Evolutionary conservation across 1,140 invertebrate species (phyloP), one percentile per base, ranked within the genome.

Genomic region (Calosoma granatense): DNA sequence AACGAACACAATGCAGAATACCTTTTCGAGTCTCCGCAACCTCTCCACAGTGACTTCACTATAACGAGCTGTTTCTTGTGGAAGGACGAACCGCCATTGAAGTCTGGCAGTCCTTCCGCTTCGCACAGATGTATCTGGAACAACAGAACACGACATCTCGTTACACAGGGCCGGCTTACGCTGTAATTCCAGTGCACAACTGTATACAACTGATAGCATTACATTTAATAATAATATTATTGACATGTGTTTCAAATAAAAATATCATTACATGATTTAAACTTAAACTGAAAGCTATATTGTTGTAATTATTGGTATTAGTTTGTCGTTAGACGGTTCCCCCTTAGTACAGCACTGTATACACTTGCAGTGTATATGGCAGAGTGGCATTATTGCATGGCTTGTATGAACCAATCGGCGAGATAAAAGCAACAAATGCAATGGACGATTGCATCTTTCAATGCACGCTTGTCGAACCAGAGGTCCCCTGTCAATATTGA

Each of bases 111-210:
- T 22, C 82, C 82, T 64, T 87, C 83, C 15, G 85, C 84, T 68
- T 87, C 85, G 67, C 86, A 88, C 1, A 88, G 65, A 67, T 88
- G 84, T 6, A 87, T 78, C 85, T 87, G 65, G 51, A 71, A 70
- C 57, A 63, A 57, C 62, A 36, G n/a, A n/a, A n/a, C n/a, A n/a
- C n/a, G n/a, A n/a, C n/a, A n/a, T n/a, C n/a, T n/a, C n/a, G n/a
- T n/a, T n/a, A n/a, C n/a, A n/a, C n/a, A n/a, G n/a, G n/a, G n/a
- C n/a, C n/a, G n/a, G n/a, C n/a, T n/a, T n/a, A n/a, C n/a, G n/a
- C n/a, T n/a, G n/a, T n/a, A n/a, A n/a, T n/a, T n/a, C n/a, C n/a
- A n/a, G n/a, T n/a, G n/a, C n/a, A n/a, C n/a, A n/a, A n/a, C n/a
- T n/a, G n/a, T n/a, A n/a, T n/a, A n/a, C n/a, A n/a, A n/a, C n/a